Conservation (phyloP, 1,140 invertebrate species). For the Camponotus vicinus region DNA sequence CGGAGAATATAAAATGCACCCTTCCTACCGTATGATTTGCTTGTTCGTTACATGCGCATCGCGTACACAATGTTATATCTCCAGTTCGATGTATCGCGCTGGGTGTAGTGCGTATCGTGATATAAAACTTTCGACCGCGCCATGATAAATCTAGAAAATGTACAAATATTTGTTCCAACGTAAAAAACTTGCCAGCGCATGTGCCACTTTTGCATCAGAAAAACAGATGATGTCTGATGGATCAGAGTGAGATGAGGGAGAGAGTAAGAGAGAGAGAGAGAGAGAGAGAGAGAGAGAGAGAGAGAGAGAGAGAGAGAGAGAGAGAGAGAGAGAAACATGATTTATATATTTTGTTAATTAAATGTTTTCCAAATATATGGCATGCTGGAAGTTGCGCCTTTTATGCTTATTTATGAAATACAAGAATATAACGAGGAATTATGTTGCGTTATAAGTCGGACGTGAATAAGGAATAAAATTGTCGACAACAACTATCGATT, state of each 20-base stretch:
- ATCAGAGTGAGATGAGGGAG: not conserved
- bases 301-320: no score
- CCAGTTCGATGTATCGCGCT: not conserved
- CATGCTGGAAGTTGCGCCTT: not conserved
- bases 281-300: no score
- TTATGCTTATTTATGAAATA: constrained; percentile 5
- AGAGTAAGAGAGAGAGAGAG: no score
- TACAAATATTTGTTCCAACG: constrained; percentile 52
- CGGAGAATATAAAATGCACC: constrained; percentile 16
- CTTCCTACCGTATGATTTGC: constrained; percentile 7
- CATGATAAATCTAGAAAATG: constrained; percentile 42
- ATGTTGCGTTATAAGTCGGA: constrained; percentile 52
- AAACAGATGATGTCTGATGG: constrained; percentile 15
- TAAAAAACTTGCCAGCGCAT: not conserved
- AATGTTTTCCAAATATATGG: constrained; percentile 38
- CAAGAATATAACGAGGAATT: constrained; percentile 33
- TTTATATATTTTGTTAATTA: constrained; percentile 50
- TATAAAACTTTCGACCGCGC: constrained; percentile 33
- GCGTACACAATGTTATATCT: constrained; percentile 7
- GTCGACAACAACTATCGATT: constrained; percentile 15
- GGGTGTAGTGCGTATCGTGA: no score
- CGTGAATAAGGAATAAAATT: constrained; percentile 50
- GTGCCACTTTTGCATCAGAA: constrained; percentile 7
- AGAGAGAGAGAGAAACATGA: no score
- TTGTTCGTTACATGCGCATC: not conserved